Evolutionary conservation across 2,888 invertebrate genomes (phyloP).

Genomic region (Cremastinae sp.): DNA sequence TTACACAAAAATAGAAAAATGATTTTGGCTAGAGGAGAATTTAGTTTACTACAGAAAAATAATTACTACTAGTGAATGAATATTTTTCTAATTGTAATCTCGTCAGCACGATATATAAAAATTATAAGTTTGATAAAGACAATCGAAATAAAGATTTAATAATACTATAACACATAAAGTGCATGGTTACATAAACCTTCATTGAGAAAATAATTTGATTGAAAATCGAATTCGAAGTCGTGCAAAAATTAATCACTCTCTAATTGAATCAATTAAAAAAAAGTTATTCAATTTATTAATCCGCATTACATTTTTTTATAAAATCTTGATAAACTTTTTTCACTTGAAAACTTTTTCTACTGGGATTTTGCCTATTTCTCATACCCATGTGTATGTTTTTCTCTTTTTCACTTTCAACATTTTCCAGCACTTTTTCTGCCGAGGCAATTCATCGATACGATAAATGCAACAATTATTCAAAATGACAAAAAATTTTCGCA

Average conservation of each 20-base stretch:
- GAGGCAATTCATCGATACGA: slow-evolving; percentile 31
- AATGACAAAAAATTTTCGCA: not conserved
- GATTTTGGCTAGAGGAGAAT: slow-evolving; percentile 23
- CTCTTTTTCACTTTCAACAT: not conserved
- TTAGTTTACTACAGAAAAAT: slow-evolving; percentile 26
- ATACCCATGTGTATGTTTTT: slow-evolving; percentile 19
- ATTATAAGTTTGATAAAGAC: not conserved
- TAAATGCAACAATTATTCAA: slow-evolving; percentile 1
- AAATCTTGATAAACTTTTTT: too few species aligned
- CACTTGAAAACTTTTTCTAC: not conserved
- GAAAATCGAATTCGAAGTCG: too few species aligned
- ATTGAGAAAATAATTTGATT: too few species aligned
- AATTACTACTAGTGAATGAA: slow-evolving; percentile 38
- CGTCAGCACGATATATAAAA: slow-evolving; percentile 28
- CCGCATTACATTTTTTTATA: slow-evolving; percentile 13
- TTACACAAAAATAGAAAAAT: slow-evolving; percentile 21
- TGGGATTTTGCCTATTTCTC: slow-evolving; percentile 31
- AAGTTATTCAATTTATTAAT: too few species aligned
- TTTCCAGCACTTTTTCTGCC: slow-evolving; percentile 12
- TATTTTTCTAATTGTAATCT: slow-evolving; percentile 5
- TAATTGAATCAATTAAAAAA: too few species aligned
- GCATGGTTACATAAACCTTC: too few species aligned
- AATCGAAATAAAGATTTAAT: too few species aligned
- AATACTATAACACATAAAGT: too few species aligned
- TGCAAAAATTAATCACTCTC: too few species aligned